Base-by-base conservation (phyloP, 2,113 vertebrate species). In the Gorsachius goisagi region DNA sequence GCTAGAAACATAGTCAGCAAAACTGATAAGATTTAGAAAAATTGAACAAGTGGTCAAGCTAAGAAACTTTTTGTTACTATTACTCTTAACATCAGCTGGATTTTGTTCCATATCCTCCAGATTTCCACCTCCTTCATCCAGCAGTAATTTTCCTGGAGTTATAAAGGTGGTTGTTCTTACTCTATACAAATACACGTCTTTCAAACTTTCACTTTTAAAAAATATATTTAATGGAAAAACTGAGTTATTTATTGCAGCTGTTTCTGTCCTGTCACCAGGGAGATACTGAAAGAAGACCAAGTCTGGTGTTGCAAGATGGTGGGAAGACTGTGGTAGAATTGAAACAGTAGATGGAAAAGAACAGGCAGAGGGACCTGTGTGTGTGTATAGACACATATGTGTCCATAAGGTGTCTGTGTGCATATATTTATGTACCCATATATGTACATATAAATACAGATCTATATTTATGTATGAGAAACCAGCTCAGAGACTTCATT, bases 261-360 rank as follows among this genome's bases (percentile, higher is more conserved):
- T 85, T 97, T 82, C 91, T 96, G 93, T 47, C 84, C 63, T 78
- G 91, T 95, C 91, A 88, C 77, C 81, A 81, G 94, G 93, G 93
- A 92, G 91, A 95, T 84, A 32, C 28, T 32, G 71, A 41, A 50
- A 49, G 85, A 52, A 89, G 41, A 90, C 79, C 68, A 85, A 81
- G 59, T 5, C 83, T 89, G 82, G 89, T 77, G 71, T 94, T 50
- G 60, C 52, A 89, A 82, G 66, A n/a, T 91, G 63, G 64, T 79
- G 92, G 84, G 80, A 72, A 93, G 80, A 41, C 79, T 82, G 68
- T 44, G n/a, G 63, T n/a, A 90, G 90, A 93, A 93, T 88, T 47
- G 67, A 50, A 95, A 85, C 76, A 27, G 63, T 56, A 89, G 82
- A 26, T 64, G 64, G 52, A 33, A 41, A 63, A 67, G 39, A 67